Conservation (phyloP, 1,140 invertebrate species). For the Laodelphax striatellus region DNA sequence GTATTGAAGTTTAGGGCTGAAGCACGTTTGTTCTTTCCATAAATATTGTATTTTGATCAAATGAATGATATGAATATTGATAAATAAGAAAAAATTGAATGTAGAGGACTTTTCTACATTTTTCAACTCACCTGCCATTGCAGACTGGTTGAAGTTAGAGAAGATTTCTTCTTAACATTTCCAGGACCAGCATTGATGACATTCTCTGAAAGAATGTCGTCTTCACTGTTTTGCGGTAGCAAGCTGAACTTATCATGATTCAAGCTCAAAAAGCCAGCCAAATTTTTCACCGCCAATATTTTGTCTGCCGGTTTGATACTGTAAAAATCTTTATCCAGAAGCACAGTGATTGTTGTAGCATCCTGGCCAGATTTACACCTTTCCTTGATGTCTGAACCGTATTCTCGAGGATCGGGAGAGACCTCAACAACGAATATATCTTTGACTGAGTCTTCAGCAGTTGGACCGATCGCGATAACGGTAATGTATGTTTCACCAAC, state of each 20-base stretch:
- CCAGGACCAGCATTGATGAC: constrained; percentile 46
- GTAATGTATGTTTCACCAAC: background rate
- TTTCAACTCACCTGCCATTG: constrained; percentile 39
- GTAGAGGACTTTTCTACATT: no score
- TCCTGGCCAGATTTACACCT: background rate
- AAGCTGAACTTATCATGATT: constrained; percentile 9
- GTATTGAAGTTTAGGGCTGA: no score
- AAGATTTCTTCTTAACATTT: constrained; percentile 36
- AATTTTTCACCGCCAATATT: background rate
- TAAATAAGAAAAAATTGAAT: no score
- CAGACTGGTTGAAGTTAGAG: constrained; percentile 36
- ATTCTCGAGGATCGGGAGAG: background rate
- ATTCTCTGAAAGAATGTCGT: constrained; percentile 26
- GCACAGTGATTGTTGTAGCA: background rate
- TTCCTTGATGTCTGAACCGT: background rate
- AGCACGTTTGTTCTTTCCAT: no score
- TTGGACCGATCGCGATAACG: background rate
- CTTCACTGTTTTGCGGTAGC: constrained; percentile 27
- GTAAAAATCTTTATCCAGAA: background rate
- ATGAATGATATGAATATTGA: no score
- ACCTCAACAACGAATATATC: background rate
- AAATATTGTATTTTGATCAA: no score
- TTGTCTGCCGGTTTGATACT: background rate
- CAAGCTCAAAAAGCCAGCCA: background rate
- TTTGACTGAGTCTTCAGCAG: background rate